A percentile compares a stretch with the other conserved stretches of the same genome.
Conservation (phyloP, 2,113 vertebrate species). For the Amphiprion percula region DNA sequence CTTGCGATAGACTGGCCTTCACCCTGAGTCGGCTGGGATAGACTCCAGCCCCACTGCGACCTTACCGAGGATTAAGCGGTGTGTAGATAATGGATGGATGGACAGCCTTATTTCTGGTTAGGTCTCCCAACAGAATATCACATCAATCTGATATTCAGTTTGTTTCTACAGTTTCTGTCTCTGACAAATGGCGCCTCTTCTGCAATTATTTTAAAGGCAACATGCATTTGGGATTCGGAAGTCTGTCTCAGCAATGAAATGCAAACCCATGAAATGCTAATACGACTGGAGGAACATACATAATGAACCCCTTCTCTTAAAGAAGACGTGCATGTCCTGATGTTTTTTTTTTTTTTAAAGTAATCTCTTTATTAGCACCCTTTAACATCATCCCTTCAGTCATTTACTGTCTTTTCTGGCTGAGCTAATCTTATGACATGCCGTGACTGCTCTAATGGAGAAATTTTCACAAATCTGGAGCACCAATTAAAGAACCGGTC, state of each 20-base stretch:
- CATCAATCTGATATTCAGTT: too few species aligned
- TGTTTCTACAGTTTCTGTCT: too few species aligned
- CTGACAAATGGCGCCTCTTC: too few species aligned
- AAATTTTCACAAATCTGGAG: conserved; percentile 69
- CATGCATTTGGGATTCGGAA: too few species aligned
- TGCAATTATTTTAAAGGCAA: too few species aligned
- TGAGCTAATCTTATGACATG: conserved; percentile 57
- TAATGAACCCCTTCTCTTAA: background rate
- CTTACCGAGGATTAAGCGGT: too few species aligned
- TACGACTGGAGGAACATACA: background rate
- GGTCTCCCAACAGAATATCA: too few species aligned
- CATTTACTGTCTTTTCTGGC: conserved; percentile 39
- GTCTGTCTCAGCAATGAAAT: background rate
- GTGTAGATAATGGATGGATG: too few species aligned
- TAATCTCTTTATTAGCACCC: conserved; percentile 42
- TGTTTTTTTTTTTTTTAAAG: conserved; percentile 5
- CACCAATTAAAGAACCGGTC: conserved; percentile 65
- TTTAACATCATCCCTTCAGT: conserved; percentile 36
- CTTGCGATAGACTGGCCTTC: too few species aligned
- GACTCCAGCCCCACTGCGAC: too few species aligned
- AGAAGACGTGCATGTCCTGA: conserved; percentile 3
- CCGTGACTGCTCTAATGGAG: conserved; percentile 55
- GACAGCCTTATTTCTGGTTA: too few species aligned
- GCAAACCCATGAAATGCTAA: background rate
- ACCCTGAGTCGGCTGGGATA: too few species aligned